Evolutionary conservation across 2,113 vertebrate species (phyloP).

Genomic region (Psilopsiagon aymara): DNA sequence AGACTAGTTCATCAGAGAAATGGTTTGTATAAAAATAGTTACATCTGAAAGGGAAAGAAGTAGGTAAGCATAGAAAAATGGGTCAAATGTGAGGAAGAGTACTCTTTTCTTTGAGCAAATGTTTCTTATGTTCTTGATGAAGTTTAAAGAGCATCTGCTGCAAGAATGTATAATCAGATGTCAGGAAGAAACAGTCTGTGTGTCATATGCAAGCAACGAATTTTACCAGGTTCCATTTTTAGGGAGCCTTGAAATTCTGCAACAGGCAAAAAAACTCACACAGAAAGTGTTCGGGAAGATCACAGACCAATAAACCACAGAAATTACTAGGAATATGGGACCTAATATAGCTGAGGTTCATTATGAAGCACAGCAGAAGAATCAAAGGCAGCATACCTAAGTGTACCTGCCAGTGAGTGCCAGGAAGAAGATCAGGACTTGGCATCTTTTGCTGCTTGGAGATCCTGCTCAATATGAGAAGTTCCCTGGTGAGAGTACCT

Average conservation of each 20-base stretch:
- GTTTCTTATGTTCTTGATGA: not conserved
- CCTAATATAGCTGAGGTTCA: not conserved
- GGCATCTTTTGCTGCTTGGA: not conserved
- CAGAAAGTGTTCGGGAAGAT: not conserved
- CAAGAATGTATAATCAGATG: not conserved
- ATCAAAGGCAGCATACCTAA: accelerated
- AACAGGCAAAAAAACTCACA: not conserved
- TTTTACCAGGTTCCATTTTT: slow-evolving; percentile 15
- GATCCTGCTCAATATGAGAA: not conserved
- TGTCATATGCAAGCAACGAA: not conserved
- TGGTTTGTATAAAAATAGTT: not conserved
- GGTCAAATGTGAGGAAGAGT: not conserved
- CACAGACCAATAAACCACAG: not conserved
- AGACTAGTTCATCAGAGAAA: not conserved
- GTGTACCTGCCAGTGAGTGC: not conserved
- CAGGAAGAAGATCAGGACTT: not conserved
- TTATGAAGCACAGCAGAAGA: not conserved
- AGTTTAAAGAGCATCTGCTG: not conserved
- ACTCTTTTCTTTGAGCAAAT: not conserved
- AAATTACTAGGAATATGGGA: not conserved
- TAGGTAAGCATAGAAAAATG: slow-evolving; percentile 20
- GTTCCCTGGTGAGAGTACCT: not conserved
- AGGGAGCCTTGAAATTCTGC: not conserved
- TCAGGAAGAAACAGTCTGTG: not conserved
- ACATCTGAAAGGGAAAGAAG: not conserved